Conservation (phyloP, 2,113 vertebrate species). For the Sarotherodon lohbergeri region DNA sequence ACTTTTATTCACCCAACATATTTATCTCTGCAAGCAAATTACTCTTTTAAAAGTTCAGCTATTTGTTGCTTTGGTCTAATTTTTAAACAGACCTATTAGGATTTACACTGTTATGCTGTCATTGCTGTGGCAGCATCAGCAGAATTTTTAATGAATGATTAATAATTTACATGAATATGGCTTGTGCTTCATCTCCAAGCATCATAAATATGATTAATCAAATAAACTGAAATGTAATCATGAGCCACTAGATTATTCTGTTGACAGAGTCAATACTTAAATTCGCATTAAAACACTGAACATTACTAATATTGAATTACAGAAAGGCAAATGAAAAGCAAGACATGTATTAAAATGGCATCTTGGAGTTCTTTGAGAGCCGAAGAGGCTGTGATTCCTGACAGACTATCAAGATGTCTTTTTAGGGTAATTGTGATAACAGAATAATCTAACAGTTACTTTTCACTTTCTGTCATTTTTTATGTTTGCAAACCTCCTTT, state of each 20-base stretch:
- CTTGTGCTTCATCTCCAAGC: constrained; percentile 1
- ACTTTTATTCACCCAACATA: background rate
- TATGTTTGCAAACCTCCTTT: constrained; percentile 56
- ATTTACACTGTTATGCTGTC: background rate
- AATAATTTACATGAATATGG: constrained; percentile 47
- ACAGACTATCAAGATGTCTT: background rate
- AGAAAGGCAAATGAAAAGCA: background rate
- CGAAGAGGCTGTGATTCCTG: background rate
- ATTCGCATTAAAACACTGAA: background rate
- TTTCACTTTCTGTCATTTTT: constrained; percentile 47
- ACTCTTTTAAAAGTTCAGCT: background rate
- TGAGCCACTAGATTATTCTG: background rate
- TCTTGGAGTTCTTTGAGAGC: background rate
- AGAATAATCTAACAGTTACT: constrained; percentile 25
- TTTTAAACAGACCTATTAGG: background rate
- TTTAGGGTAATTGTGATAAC: background rate
- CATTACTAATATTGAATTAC: background rate
- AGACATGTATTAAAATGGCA: background rate
- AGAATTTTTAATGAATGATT: constrained; percentile 37
- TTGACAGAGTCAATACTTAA: background rate
- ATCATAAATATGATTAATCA: constrained; percentile 14
- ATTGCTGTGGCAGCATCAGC: constrained; percentile 14
- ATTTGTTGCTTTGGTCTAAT: background rate
- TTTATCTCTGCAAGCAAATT: background rate
- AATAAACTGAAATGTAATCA: constrained; percentile 6